These are phyloP conservation scores for Drosophila murphyi DNA, from an alignment of 1,140 invertebrate genomes.

Conservation along the genomic window DNA sequence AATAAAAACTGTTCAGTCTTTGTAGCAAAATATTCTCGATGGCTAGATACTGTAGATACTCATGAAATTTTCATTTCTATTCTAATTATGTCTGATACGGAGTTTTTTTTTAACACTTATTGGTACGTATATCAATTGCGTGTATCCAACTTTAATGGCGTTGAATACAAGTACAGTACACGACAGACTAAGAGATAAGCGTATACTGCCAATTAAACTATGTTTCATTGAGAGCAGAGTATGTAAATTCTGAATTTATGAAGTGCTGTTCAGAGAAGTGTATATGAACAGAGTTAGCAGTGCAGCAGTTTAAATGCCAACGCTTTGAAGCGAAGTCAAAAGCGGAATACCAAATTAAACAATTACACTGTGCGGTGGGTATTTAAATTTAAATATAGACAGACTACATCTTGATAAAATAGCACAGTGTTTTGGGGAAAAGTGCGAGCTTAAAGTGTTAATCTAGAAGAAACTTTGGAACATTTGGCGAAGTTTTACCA, in stretches of 20 bases:
- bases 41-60: no score
- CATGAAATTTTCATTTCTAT: no score
- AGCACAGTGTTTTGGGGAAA: not conserved
- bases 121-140: no score
- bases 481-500: no score
- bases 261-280: not conserved
- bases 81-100: no score
- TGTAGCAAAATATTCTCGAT: not conserved
- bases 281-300: not conserved
- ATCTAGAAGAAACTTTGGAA: no score
- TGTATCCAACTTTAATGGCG: no score
- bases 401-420: not conserved
- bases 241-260: conserved; percentile 21
- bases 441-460: no score
- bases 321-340: conserved; percentile 17
- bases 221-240: not conserved
- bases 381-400: conserved; percentile 2
- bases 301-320: conserved; percentile 12
- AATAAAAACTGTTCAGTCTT: conserved; percentile 6
- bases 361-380: conserved; percentile 24
- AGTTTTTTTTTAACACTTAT: no score
- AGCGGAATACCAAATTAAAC: conserved; percentile 24
- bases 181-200: no score
- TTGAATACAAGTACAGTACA: no score
- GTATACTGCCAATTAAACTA: not conserved